Conservation (phyloP, 2,888 invertebrate genomes). For the Hypsopygia costalis region DNA sequence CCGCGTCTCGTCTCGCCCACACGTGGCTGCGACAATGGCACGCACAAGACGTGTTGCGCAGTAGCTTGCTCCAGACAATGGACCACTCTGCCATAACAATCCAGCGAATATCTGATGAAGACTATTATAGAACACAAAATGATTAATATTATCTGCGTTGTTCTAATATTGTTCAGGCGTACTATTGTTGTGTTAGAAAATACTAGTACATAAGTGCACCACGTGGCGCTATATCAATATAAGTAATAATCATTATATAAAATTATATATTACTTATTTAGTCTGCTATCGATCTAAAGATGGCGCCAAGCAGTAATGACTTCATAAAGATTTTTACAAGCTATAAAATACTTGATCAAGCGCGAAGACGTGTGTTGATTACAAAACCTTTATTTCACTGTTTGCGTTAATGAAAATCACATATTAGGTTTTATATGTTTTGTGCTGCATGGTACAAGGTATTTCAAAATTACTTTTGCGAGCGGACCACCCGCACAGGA, state of each 20-base stretch:
- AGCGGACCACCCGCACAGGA: conserved; percentile 53
- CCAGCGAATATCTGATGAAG: conserved; percentile 38
- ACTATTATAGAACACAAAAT: conserved; percentile 50
- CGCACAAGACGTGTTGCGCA: conserved; percentile 54
- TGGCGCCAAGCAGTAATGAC: conserved; percentile 51
- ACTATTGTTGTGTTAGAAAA: too few species aligned
- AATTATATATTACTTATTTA: conserved; percentile 7
- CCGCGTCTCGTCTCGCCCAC: conserved; percentile 50
- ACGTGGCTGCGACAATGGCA: conserved; percentile 46
- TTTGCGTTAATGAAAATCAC: conserved; percentile 26
- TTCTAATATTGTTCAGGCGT: too few species aligned
- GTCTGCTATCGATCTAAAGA: conserved; percentile 30
- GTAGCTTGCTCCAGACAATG: conserved; percentile 64
- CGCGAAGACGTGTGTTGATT: conserved; percentile 33
- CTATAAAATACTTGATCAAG: conserved; percentile 44
- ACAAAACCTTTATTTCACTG: conserved; percentile 33
- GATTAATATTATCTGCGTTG: conserved; percentile 40
- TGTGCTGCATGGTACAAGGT: conserved; percentile 23
- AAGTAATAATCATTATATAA: too few species aligned
- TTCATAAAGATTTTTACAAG: conserved; percentile 31
- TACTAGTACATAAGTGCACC: too few species aligned
- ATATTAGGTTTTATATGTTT: conserved; percentile 28
- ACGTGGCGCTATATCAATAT: too few species aligned
- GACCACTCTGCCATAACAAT: conserved; percentile 50
- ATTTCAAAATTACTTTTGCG: conserved; percentile 34